Evolutionary conservation across 2,888 invertebrate species (phyloP).

Genomic region (Nemotelus pantherinus): DNA sequence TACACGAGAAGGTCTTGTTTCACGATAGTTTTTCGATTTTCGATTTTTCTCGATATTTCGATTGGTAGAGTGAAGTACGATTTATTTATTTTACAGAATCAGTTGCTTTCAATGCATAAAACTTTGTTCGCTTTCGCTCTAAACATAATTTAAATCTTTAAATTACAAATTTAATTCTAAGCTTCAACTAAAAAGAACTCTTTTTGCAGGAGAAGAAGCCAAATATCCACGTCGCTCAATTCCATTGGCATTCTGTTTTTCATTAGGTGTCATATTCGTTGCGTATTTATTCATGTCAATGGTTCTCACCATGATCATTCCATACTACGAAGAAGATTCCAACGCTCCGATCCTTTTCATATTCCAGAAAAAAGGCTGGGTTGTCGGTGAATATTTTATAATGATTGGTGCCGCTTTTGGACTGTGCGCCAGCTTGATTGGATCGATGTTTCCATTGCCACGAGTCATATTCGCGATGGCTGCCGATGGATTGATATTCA

Average conservation of each 20-base stretch:
- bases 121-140: too few species aligned
- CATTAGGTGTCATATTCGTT: constrained; percentile 83
- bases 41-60: too few species aligned
- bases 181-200: not conserved
- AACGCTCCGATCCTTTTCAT: constrained; percentile 84
- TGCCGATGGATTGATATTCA: constrained; percentile 83
- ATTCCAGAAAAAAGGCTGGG: constrained; percentile 79
- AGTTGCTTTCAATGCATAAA: too few species aligned
- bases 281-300: constrained; percentile 92
- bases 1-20: too few species aligned
- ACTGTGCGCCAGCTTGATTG: constrained; percentile 83
- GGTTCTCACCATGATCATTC: constrained; percentile 78
- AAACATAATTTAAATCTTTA: too few species aligned
- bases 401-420: constrained; percentile 87
- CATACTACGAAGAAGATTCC: constrained; percentile 69
- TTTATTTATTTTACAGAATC: too few species aligned
- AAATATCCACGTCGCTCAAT: constrained; percentile 87
- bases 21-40: too few species aligned
- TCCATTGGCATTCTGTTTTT: constrained; percentile 86
- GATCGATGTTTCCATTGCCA: constrained; percentile 87
- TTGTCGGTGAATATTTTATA: constrained; percentile 83
- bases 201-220: constrained; percentile 80
- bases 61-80: too few species aligned
- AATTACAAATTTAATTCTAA: too few species aligned
- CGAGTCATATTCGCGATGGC: constrained; percentile 91